Percentiles rank a stretch among this genome's conserved stretches.
Conservation (phyloP, 2,113 vertebrate genomes). For the Mesitornis unicolor region DNA sequence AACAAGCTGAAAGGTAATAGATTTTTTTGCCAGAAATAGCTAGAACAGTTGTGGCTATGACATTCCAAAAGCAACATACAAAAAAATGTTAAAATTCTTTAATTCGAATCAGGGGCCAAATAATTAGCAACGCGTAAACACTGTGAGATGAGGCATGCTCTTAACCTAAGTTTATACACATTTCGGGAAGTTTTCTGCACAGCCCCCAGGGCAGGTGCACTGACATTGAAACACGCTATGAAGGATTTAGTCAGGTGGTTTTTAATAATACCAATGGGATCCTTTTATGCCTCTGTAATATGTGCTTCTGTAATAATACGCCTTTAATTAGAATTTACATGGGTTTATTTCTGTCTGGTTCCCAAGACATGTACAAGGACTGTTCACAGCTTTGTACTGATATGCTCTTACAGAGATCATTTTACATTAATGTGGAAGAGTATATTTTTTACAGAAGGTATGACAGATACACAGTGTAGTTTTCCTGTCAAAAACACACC, state of each 20-base stretch:
- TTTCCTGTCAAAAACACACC: neutral
- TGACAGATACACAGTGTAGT: neutral
- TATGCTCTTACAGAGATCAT: neutral
- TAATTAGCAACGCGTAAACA: neutral
- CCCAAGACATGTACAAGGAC: neutral
- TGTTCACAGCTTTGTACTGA: neutral
- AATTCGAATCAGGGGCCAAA: neutral
- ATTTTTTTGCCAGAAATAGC: neutral
- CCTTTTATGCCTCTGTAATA: neutral
- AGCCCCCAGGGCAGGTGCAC: neutral
- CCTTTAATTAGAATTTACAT: neutral
- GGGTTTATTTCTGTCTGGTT: neutral
- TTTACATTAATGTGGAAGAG: neutral
- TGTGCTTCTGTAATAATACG: neutral
- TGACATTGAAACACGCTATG: neutral
- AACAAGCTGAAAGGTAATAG: neutral
- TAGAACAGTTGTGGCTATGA: neutral
- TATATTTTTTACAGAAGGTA: neutral
- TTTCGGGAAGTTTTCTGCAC: neutral
- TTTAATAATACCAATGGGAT: neutral
- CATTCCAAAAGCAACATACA: neutral
- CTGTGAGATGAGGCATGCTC: neutral
- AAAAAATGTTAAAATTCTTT: neutral
- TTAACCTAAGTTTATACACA: neutral
- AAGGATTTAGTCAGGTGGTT: neutral